Evolutionary conservation across 1,140 invertebrate genomes (phyloP).

Genomic region (Drosophila melanogaster): Release_6_plus_ISO1_MT NC_004354.4:8336501-8337000

Average conservation of each 20-base stretch:
- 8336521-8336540: too few relatives aligned
- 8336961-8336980: constrained; percentile 16
- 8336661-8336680: constrained; percentile 27
- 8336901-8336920: constrained; percentile 57
- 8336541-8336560: too few relatives aligned
- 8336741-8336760: constrained; percentile 21
- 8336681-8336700: constrained; percentile 29
- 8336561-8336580: too few relatives aligned
- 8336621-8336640: constrained; percentile 4
- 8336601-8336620: too few relatives aligned
- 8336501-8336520: too few relatives aligned
- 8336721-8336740: constrained; percentile 73
- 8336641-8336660: background rate
- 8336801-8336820: constrained; percentile 57
- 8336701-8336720: constrained; percentile 37
- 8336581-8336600: too few relatives aligned
- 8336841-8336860: constrained; percentile 59
- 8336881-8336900: background rate
- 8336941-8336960: constrained; percentile 76
- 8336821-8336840: constrained; percentile 70
- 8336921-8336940: constrained; percentile 81
- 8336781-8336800: constrained; percentile 61
- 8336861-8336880: background rate
- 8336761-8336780: constrained; percentile 1
- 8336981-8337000: constrained; percentile 5